Evolutionary conservation across 1,140 invertebrate species (phyloP).

Genomic region (Vollenhovia emeryi): DNA sequence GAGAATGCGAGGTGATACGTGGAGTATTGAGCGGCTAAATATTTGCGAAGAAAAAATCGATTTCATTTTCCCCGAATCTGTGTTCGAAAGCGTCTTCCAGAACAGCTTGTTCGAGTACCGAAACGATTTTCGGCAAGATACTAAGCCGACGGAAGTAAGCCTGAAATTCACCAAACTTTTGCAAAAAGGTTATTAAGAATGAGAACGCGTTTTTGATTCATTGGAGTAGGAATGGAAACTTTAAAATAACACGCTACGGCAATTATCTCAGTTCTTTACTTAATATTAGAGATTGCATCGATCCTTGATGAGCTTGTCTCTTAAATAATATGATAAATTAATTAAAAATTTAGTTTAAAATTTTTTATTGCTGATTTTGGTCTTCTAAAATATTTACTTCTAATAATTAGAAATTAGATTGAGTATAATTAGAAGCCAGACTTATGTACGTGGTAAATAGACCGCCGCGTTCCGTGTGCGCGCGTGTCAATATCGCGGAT

Average conservation of each 20-base stretch:
- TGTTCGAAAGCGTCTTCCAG: neutral
- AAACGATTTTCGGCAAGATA: neutral
- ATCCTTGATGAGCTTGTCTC: neutral
- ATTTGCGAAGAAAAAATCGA: constrained; percentile 16
- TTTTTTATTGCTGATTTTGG: neutral
- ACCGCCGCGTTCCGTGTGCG: neutral
- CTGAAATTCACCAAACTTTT: neutral
- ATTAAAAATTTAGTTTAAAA: neutral
- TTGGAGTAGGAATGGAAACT: constrained; percentile 4
- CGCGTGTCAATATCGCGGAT: neutral
- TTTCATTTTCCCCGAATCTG: neutral
- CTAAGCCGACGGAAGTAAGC: neutral
- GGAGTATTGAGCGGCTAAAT: neutral
- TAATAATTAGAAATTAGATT: neutral
- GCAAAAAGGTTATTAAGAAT: neutral
- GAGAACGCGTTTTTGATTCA: neutral
- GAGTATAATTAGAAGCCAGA: neutral
- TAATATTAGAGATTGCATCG: constrained; percentile 1
- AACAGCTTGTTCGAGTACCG: neutral
- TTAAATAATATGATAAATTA: neutral
- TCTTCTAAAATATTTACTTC: neutral
- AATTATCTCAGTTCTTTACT: neutral
- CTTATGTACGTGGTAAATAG: neutral
- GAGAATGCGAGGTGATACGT: too few relatives aligned
- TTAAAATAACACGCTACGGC: neutral